phyloP scores from a whole-genome alignment of 2,113 vertebrate genomes.

The Mugil cephalus region DNA sequence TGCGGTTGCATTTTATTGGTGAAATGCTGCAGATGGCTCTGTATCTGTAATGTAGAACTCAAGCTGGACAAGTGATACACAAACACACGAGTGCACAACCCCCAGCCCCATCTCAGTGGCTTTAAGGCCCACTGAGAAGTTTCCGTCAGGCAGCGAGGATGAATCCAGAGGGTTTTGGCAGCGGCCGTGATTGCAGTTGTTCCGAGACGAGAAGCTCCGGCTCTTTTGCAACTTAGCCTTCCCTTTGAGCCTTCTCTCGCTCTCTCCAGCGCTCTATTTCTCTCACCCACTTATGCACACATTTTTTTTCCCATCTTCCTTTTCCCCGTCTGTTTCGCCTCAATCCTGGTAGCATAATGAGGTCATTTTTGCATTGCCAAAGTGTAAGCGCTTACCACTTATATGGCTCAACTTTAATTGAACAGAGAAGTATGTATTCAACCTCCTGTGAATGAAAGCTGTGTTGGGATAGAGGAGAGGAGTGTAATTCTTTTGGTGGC shows the following conservation, averaged over 20 bases:
- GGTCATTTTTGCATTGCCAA: conserved; percentile 68
- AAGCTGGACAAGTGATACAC: conserved; percentile 1
- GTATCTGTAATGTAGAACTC: neutral
- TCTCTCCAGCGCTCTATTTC: conserved; percentile 24
- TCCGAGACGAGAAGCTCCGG: conserved; percentile 67
- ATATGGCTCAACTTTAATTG: conserved; percentile 65
- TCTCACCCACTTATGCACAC: conserved; percentile 24
- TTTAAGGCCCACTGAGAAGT: conserved; percentile 68
- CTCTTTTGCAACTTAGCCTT: conserved; percentile 59
- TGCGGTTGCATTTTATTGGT: conserved; percentile 7
- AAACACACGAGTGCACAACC: conserved; percentile 22
- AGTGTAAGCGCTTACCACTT: conserved; percentile 66
- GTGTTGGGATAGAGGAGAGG: conserved; percentile 16
- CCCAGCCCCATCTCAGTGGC: conserved; percentile 42
- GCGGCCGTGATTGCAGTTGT: conserved; percentile 73
- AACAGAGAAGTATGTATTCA: conserved; percentile 71
- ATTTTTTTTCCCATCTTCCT: neutral
- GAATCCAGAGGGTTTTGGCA: conserved; percentile 66
- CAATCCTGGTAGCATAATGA: conserved; percentile 53
- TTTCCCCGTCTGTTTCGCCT: conserved; percentile 34
- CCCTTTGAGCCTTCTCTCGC: conserved; percentile 49
- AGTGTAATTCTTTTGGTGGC: conserved; percentile 37
- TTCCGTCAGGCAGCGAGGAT: conserved; percentile 61
- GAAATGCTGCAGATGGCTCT: neutral
- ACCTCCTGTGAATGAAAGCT: conserved; percentile 55